Percentiles rank a stretch among this genome's conserved stretches.
Evolutionary conservation across 1,140 invertebrate genomes (phyloP).

Genomic region (Antheraea pernyi): DNA sequence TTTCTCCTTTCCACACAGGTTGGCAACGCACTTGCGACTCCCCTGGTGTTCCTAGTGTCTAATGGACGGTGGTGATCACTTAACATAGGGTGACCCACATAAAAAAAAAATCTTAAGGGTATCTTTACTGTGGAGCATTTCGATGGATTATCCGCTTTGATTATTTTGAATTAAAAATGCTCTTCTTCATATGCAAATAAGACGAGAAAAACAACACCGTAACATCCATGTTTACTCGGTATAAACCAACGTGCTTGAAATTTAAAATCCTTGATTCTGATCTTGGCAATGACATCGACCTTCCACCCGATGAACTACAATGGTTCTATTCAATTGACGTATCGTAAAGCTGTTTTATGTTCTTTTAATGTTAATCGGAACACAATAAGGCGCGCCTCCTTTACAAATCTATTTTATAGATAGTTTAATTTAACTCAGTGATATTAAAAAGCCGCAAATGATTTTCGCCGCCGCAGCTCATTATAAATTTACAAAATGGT

Average conservation of each 20-base stretch:
- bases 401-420: conserved; percentile 38
- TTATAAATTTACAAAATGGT: not conserved
- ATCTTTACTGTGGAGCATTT: no score
- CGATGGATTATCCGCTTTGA: no score
- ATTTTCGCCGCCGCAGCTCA: conserved; percentile 41
- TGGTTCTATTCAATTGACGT: conserved; percentile 40
- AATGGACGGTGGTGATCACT: no score
- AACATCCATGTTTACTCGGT: not conserved
- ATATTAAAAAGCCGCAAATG: conserved; percentile 38
- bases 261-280: conserved; percentile 26
- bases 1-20: no score
- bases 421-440: conserved; percentile 7
- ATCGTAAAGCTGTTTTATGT: conserved; percentile 57
- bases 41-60: no score
- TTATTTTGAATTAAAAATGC: not conserved
- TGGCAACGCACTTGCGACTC: no score
- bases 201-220: not conserved
- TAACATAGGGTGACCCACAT: no score
- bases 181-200: not conserved
- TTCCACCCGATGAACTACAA: conserved; percentile 30
- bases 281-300: conserved; percentile 56
- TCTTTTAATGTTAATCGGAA: conserved; percentile 50
- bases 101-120: no score
- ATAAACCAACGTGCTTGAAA: not conserved
- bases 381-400: conserved; percentile 48